Evolutionary conservation across 2,797 vertebrate species (phyloP), one percentile per base, ranked within the genome.

Genomic region (Amphiprion clarkii): DNA sequence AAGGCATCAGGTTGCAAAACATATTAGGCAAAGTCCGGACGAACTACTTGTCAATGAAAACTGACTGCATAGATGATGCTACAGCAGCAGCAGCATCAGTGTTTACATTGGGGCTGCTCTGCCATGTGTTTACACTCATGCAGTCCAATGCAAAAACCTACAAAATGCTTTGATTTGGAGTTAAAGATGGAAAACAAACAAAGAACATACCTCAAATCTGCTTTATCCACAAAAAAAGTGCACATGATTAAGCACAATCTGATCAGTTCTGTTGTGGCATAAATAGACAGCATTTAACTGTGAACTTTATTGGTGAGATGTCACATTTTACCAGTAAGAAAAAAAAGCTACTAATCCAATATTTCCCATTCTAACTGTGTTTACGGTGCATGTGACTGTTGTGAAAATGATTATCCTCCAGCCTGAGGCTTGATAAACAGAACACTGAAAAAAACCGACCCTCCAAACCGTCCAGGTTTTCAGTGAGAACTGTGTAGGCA

Each of bases 401-500:
- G 56, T 59, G 66, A 27, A 69, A 42, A 7, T 48, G 6, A 58
- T 51, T 42, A 33, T 54, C 51, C 2, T 44, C 42, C 44, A 46
- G 16, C 44, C 17, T 46, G 42, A 44, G 14, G 42, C 44, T 16
- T 46, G 16, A 17, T 17, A 46, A 46, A 46, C 44, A 42, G 7
- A 42, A 42, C 40, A 42, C 13, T 27, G 17, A 16, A 46, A 17
- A 6, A 16, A 4, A 46, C 19, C 6, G 17, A 46, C 10, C 3
- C 14, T 39, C 3, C 52, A 52, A 62, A 53, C 27, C 51, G 6
- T 27, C 19, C 1, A 1, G 16, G 61, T 44, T 13, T 25, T 48
- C 52, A 58, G 46, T 54, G 29, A 53, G 63, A 76, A 67, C 23
- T 49, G 11, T 68, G 73, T 63, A 76, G 71, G 71, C 44, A 29